Evolutionary conservation across 2,113 vertebrate genomes (phyloP).

Genomic region (Motacilla tschutschensis): DNA sequence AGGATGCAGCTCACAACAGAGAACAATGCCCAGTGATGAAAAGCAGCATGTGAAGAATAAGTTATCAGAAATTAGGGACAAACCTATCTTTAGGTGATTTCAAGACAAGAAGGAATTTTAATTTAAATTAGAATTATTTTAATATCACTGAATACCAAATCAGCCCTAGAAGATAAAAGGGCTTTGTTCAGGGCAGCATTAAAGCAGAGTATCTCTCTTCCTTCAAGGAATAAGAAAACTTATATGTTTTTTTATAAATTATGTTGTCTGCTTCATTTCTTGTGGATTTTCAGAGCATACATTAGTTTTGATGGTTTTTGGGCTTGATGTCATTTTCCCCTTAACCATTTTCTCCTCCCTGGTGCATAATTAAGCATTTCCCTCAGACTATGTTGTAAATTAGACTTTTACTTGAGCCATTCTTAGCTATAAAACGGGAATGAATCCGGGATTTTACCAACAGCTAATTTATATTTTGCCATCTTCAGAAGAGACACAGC

Average conservation of each 20-base stretch:
- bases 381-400: not conserved
- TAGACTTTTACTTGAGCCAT: conserved; percentile 1
- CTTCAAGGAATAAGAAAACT: not conserved
- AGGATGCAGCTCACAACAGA: not conserved
- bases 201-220: not conserved
- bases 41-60: not conserved
- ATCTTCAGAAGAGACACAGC: conserved; percentile 1
- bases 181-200: not conserved
- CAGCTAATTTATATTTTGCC: not conserved
- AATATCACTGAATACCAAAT: not conserved
- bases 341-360: not conserved
- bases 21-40: not conserved
- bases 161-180: not conserved
- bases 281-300: not conserved
- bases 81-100: not conserved
- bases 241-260: not conserved
- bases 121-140: not conserved
- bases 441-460: not conserved
- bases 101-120: not conserved
- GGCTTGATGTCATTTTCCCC: not conserved
- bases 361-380: conserved; percentile 34
- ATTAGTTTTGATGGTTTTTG: not conserved
- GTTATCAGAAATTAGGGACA: not conserved
- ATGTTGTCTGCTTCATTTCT: not conserved
- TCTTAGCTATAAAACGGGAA: conserved; percentile 3